These are phyloP conservation scores for Chauna torquata DNA, from an alignment of 2,113 vertebrate species.

Conservation along the genomic window DNA sequence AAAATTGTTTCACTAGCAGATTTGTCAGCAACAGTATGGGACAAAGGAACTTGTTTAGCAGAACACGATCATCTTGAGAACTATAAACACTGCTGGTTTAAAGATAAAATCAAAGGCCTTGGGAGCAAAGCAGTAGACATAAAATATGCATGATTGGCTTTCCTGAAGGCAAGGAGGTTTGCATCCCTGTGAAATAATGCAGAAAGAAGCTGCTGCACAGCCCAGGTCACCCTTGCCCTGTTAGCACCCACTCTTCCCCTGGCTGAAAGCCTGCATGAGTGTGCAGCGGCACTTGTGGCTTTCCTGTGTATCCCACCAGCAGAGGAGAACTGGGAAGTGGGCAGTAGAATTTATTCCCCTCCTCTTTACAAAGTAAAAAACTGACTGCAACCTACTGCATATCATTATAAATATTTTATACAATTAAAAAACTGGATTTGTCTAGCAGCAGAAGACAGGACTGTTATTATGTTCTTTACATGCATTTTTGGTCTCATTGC, in stretches of 20 bases:
- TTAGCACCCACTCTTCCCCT: neutral
- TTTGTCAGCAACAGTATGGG: conserved; percentile 23
- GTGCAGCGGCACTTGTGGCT: neutral
- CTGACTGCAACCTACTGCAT: neutral
- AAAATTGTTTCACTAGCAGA: conserved; percentile 24
- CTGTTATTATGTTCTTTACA: neutral
- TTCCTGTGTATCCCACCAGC: neutral
- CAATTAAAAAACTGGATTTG: neutral
- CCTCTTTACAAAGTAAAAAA: neutral
- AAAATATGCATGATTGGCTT: neutral
- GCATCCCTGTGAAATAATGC: neutral
- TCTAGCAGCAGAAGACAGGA: neutral
- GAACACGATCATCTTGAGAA: neutral
- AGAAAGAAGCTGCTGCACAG: conserved; percentile 7
- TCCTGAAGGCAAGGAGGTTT: conserved; percentile 19
- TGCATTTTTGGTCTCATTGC: neutral
- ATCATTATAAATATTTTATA: neutral
- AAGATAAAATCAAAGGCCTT: conserved; percentile 57
- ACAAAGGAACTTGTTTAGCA: conserved; percentile 49
- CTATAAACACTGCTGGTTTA: conserved; percentile 9
- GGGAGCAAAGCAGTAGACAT: conserved; percentile 23
- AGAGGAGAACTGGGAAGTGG: neutral
- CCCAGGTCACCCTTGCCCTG: neutral
- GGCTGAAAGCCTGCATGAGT: neutral
- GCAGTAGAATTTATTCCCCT: neutral